Conservation (phyloP, 2,113 vertebrate species). For the Pandion haliaetus region DNA sequence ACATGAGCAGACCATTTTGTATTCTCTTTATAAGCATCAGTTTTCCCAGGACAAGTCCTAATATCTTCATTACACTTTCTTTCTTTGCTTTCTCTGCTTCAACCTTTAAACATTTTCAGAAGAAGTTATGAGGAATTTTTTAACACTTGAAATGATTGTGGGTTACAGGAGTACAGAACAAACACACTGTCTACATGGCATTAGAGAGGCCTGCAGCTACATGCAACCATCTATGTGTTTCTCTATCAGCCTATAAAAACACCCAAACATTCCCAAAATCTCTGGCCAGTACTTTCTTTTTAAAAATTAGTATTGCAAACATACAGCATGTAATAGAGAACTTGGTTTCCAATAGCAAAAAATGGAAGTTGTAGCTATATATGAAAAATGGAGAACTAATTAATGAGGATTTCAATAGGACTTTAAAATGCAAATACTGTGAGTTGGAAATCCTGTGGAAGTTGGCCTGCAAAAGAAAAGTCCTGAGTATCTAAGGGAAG, state of each 20-base stretch:
- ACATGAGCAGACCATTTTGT: not conserved
- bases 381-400: not conserved
- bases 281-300: not conserved
- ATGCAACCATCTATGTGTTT: not conserved
- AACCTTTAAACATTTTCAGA: not conserved
- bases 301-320: not conserved
- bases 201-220: not conserved
- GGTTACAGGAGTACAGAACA: not conserved
- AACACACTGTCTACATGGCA: not conserved
- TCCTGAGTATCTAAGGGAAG: not conserved
- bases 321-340: not conserved
- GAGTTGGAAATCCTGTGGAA: not conserved
- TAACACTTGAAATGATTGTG: not conserved
- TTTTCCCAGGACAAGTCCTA: not conserved
- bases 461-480: not conserved
- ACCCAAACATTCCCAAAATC: not conserved
- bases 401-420: not conserved
- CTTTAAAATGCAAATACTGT: not conserved
- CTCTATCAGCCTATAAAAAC: not conserved
- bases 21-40: not conserved
- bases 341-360: not conserved
- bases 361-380: not conserved
- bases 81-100: not conserved
- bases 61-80: not conserved
- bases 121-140: not conserved